Conservation (phyloP, 2,888 invertebrate species). For the Cataglyphis cursor region DNA sequence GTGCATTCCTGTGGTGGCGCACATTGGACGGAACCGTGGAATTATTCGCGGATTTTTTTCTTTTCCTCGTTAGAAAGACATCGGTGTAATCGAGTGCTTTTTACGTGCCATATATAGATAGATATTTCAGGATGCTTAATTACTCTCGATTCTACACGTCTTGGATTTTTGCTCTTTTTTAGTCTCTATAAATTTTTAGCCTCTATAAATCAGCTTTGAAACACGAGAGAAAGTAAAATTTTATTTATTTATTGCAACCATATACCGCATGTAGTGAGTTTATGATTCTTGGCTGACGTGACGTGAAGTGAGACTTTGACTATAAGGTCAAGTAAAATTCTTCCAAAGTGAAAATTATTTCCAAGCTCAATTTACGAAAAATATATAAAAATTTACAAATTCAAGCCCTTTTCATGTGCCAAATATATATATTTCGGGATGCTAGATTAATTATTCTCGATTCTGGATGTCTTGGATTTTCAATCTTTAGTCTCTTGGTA, state of each 20-base stretch:
- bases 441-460: constrained; percentile 4
- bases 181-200: neutral
- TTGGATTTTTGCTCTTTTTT: neutral
- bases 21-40: neutral
- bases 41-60: constrained; percentile 28
- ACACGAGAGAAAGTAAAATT: neutral
- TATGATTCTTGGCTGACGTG: no score
- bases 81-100: constrained; percentile 28
- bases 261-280: no score
- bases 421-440: neutral
- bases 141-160: neutral
- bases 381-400: no score
- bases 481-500: neutral
- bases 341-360: no score
- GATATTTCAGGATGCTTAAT: constrained; percentile 2
- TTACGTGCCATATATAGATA: neutral
- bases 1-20: constrained; percentile 29
- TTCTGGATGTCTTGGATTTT: neutral
- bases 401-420: neutral
- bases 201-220: neutral
- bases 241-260: no score
- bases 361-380: no score
- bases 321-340: no score
- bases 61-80: neutral
- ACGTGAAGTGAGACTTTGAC: no score